phyloP scores from a whole-genome alignment of 2,113 vertebrate genomes.

The Lophura nycthemera region DNA sequence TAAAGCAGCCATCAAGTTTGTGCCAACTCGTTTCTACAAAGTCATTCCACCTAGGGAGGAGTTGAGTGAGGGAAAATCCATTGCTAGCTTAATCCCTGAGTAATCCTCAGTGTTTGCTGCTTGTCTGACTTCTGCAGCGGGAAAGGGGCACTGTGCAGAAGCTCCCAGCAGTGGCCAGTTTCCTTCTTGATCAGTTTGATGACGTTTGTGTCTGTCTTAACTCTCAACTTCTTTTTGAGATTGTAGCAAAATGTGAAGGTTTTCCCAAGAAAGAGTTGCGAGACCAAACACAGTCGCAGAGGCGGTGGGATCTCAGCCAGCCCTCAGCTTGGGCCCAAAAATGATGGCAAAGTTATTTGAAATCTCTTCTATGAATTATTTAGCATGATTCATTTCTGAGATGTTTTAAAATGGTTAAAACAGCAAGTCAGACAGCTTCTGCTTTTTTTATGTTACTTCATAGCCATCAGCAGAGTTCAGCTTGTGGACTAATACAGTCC shows the following conservation, averaged over 20 bases:
- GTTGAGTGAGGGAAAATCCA: background rate
- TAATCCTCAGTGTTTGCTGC: background rate
- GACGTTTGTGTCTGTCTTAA: background rate
- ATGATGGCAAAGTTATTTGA: background rate
- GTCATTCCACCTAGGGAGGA: background rate
- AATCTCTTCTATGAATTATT: background rate
- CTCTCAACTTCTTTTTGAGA: background rate
- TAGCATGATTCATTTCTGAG: background rate
- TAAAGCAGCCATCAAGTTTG: background rate
- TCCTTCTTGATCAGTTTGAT: background rate
- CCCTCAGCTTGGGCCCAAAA: background rate
- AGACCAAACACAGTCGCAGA: background rate
- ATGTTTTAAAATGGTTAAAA: background rate
- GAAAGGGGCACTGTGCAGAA: background rate
- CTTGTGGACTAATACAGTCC: background rate
- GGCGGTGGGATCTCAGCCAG: background rate
- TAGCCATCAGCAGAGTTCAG: background rate
- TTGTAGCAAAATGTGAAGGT: background rate
- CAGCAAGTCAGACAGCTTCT: background rate
- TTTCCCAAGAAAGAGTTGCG: background rate
- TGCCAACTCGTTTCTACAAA: background rate
- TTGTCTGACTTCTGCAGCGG: background rate
- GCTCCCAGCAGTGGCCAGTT: background rate
- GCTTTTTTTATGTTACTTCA: background rate
- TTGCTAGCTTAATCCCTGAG: background rate